Conservation (phyloP, 2,888 invertebrate species). For the Chydorus sphaericus region DNA sequence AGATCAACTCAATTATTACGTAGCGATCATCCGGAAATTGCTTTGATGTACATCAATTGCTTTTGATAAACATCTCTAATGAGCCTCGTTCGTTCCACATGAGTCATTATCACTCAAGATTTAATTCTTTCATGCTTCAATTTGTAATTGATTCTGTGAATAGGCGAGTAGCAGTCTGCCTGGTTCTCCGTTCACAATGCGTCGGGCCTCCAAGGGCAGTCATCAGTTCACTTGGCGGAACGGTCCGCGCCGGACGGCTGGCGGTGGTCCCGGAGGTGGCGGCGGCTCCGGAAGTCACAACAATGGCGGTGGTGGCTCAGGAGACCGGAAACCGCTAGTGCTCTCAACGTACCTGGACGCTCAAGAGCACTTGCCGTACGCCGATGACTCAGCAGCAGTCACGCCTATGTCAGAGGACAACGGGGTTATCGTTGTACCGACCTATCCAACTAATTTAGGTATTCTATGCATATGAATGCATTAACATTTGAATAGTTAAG, state of each 20-base stretch:
- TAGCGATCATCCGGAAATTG: too few relatives aligned
- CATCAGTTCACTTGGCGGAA: constrained; percentile 76
- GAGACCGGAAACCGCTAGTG: constrained; percentile 83
- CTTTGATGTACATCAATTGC: not conserved
- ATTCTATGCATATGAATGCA: too few relatives aligned
- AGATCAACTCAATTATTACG: too few relatives aligned
- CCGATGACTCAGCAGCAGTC: constrained; percentile 92
- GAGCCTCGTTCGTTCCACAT: too few relatives aligned
- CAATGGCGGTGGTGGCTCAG: constrained; percentile 24
- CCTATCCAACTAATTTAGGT: constrained; percentile 48
- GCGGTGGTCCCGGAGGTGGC: constrained; percentile 24
- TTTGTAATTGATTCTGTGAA: constrained; percentile 15
- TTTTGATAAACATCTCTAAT: too few relatives aligned
- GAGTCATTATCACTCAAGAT: too few relatives aligned
- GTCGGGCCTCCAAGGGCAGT: constrained; percentile 77
- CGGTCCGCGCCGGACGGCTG: constrained; percentile 50
- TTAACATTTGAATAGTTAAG: too few relatives aligned
- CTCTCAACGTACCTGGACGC: constrained; percentile 75
- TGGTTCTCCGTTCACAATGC: constrained; percentile 87
- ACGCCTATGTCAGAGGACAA: constrained; percentile 97
- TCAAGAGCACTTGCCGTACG: constrained; percentile 80
- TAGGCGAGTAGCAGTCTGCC: constrained; percentile 94
- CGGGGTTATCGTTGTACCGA: constrained; percentile 83
- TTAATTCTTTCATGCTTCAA: too few relatives aligned
- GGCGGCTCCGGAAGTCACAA: too few relatives aligned